Percentiles rank a stretch among this genome's conserved stretches.
phyloP scores from a whole-genome alignment of 2,113 vertebrate species.

The Urocolius indicus region DNA sequence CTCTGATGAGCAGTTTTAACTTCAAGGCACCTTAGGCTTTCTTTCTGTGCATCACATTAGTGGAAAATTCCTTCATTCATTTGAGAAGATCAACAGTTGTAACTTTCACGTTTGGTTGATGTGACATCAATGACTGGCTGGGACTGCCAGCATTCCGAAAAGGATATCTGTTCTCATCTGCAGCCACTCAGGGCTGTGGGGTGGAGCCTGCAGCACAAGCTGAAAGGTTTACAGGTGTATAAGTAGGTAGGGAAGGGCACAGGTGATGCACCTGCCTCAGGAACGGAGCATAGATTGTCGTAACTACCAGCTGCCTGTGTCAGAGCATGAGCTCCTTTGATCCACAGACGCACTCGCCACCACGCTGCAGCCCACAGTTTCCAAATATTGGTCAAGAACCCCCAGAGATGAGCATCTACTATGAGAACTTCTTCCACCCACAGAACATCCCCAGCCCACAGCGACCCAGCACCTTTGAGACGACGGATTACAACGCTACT shows the following conservation, averaged over 20 bases:
- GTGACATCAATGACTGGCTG: slow-evolving; percentile 45
- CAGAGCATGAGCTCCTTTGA: slow-evolving; percentile 93
- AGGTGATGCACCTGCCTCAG: slow-evolving; percentile 76
- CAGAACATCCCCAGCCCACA: slow-evolving; percentile 93
- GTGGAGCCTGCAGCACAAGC: slow-evolving; percentile 71
- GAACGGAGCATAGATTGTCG: slow-evolving; percentile 51
- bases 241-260: slow-evolving; percentile 71
- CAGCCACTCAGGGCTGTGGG: slow-evolving; percentile 77
- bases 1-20: background rate
- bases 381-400: slow-evolving; percentile 95
- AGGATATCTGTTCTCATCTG: slow-evolving; percentile 69
- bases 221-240: slow-evolving; percentile 77
- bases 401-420: slow-evolving; percentile 94
- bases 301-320: slow-evolving; percentile 33
- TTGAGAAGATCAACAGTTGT: slow-evolving; percentile 69
- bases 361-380: slow-evolving; percentile 95
- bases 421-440: slow-evolving; percentile 93
- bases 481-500: slow-evolving; percentile 85
- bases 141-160: slow-evolving; percentile 78
- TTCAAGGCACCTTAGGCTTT: slow-evolving; percentile 16
- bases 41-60: slow-evolving; percentile 4
- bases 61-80: slow-evolving; percentile 73
- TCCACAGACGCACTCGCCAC: slow-evolving; percentile 86
- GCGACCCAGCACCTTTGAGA: slow-evolving; percentile 89
- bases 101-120: slow-evolving; percentile 60